Base-by-base conservation (phyloP, 2,797 vertebrate genomes). In the Thalassophryne amazonica region DNA sequence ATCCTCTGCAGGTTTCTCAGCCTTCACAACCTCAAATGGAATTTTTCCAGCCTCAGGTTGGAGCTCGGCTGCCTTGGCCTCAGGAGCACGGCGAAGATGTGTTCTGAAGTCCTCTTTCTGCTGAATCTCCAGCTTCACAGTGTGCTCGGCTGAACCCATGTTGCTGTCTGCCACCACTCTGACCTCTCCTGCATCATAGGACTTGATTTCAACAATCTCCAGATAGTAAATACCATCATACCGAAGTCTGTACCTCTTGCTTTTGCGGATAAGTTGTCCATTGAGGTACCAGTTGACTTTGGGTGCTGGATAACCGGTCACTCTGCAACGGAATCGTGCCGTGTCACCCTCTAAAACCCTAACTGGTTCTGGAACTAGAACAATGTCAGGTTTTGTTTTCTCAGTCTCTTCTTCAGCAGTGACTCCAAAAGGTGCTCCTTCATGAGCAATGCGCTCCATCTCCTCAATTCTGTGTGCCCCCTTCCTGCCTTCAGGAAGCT, bases 281-380 rank as follows among this genome's bases (percentile, higher is more conserved):
- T 99, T 99, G 19, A 99, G 93, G 79, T 98, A 98, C 97, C 97
- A 99, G 81, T 98, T 97, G 33, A 99, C 92, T 59, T 98, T 98
- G 9, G 97, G 97, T 18, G 88, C 67, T 20, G 97, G 97, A 65
- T 98, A 97, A 24, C 97, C 97, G 4, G 95, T 98, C 21, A 98
- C 97, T 78, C 97, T 92, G 63, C 94, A 96, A 37, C 94, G 94
- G 87, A 95, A 98, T 48, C 95, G 90, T 1, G 96, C 96, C 3
- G 86, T 52, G 41, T 83, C 94, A 0, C 95, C 94, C 85, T 99
- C 96, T 3, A 93, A 60, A 1, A 97, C 93, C 74, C 91, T 89
- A 33, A 90, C 87, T 31, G 97, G 93, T 67, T n/a, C n/a, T n/a
- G n/a, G n/a, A n/a, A n/a, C n/a, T n/a, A n/a, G n/a, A n/a, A 99